These are phyloP conservation scores for Parotocinclus haroldoi DNA, from an alignment of 2,797 vertebrate genomes.

Conservation along the genomic window DNA sequence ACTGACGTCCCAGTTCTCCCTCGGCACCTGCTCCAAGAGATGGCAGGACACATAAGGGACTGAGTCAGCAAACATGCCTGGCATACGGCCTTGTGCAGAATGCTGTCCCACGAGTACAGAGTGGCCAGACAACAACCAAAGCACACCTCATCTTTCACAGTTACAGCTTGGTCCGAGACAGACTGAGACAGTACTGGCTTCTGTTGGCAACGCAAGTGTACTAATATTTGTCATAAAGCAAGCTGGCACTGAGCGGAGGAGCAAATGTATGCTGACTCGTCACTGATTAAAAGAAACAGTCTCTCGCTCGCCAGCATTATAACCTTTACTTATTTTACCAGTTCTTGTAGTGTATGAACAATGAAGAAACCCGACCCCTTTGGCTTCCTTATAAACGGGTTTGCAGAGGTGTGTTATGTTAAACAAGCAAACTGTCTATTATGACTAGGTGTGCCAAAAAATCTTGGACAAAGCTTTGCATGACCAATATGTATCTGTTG, in stretches of 20 bases:
- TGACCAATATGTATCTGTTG: too few species aligned
- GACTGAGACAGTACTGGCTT: slow-evolving; percentile 4
- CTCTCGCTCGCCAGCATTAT: too few species aligned
- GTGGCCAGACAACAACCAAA: slow-evolving; percentile 31
- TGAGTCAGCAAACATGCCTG: slow-evolving; percentile 55
- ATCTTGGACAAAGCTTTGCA: too few species aligned
- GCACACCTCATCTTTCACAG: slow-evolving; percentile 43
- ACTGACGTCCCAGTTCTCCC: slow-evolving; percentile 31
- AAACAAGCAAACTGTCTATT: too few species aligned
- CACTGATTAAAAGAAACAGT: neutral
- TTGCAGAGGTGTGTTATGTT: too few species aligned
- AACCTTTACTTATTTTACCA: too few species aligned
- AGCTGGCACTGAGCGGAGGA: neutral
- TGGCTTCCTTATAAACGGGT: too few species aligned
- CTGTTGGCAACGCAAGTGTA: neutral
- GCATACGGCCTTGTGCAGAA: slow-evolving; percentile 41
- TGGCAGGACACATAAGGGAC: slow-evolving; percentile 38
- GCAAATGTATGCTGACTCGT: neutral
- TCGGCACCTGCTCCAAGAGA: slow-evolving; percentile 47
- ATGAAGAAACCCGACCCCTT: too few species aligned
- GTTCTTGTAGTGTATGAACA: too few species aligned
- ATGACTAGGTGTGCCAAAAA: too few species aligned
- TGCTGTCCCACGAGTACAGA: slow-evolving; percentile 31
- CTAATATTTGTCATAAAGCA: slow-evolving; percentile 15
- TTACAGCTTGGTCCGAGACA: slow-evolving; percentile 17